Base-by-base conservation (phyloP, 2,797 vertebrate genomes). In the Setipinna tenuifilis region DNA sequence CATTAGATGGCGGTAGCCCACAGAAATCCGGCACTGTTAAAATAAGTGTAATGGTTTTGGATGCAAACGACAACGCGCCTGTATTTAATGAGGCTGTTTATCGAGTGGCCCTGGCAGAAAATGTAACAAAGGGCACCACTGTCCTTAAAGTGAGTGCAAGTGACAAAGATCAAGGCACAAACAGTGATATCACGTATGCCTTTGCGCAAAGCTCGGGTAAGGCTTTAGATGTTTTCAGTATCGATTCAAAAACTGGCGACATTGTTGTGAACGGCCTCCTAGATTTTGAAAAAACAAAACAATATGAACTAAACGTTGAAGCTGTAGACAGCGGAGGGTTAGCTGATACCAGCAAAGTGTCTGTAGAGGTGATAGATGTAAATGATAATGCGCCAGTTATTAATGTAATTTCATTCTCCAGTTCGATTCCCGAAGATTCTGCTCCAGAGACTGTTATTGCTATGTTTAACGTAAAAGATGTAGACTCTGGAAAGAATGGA, bases 341-440 rank as follows among this genome's bases (percentile, higher is more conserved):
- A 54, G 6, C 86, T 9, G 95, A 95, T 82, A 92, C 94, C 0
- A 89, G 92, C 25, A 95, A 94, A 35, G 92, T 96, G 6, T 12
- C 92, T n/a, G n/a, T n/a, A n/a, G n/a, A n/a, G n/a, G n/a, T n/a
- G n/a, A n/a, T n/a, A n/a, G n/a, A n/a, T n/a, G n/a, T n/a, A n/a
- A n/a, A n/a, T n/a, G 95, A 96, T 16, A 96, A 96, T 71, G 87
- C 89, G 0, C 95, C 95, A 3, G 62, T 93, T n/a, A 93, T 96
- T n/a, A 93, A 84, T 17, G 85, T 95, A 0, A 94, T 95, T n/a
- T 96, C 95, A 0, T 87, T 95, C 2, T 94, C 94, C 3, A 94
- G 91, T 23, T 88, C 90, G 0, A 90, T 96, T 12, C 87, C 93
- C 1, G 95, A 96, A 59, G 90, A 96, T 81, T 92, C 93, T 0